Conservation (phyloP, 2,797 vertebrate species). For the Sebastes iracundus region DNA sequence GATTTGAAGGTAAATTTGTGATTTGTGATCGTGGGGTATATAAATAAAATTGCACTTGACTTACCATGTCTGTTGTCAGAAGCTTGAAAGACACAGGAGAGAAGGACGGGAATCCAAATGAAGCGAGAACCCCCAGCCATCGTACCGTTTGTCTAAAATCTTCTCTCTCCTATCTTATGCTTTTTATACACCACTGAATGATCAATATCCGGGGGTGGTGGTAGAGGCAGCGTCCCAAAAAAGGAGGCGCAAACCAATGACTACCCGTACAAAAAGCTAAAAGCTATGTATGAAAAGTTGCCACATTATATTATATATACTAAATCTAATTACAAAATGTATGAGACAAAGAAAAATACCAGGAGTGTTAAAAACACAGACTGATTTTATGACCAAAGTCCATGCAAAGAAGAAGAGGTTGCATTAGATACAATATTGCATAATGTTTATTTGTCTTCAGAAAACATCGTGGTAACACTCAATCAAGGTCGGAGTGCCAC, state of each 20-base stretch:
- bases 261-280: background rate
- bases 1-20: background rate
- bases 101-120: constrained; percentile 20
- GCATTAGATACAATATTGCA: too few relatives aligned
- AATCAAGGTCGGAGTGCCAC: background rate
- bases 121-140: constrained; percentile 31
- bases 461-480: background rate
- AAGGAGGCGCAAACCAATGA: background rate
- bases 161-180: background rate
- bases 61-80: constrained; percentile 35
- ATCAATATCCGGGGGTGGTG: background rate
- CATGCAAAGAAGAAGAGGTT: background rate
- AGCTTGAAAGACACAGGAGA: constrained; percentile 15
- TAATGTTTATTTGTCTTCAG: background rate
- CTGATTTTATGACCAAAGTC: background rate
- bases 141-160: background rate
- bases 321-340: background rate
- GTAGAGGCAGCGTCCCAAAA: background rate
- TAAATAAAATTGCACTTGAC: background rate
- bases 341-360: background rate
- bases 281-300: background rate
- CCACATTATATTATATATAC: background rate
- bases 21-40: background rate
- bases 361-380: background rate
- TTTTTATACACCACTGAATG: constrained; percentile 19